Percentiles rank a stretch among this genome's conserved stretches.
phyloP scores from a whole-genome alignment of 2,888 invertebrate genomes.

The Hoplodrina ambigua region DNA sequence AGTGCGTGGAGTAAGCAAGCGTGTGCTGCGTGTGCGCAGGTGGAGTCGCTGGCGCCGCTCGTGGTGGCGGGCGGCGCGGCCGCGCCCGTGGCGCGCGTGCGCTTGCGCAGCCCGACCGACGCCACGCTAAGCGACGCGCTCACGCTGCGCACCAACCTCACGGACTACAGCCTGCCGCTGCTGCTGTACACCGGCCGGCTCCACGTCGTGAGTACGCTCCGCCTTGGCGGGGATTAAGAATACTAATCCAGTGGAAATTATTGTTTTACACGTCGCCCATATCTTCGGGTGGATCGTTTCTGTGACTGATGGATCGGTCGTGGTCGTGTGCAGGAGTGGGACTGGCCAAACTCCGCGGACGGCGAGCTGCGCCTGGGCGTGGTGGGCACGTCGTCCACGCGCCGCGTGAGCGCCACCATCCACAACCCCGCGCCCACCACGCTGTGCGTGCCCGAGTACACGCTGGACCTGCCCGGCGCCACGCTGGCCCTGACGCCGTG shows the following conservation, averaged over 20 bases:
- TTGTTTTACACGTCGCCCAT: too few species aligned
- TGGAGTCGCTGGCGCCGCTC: slow-evolving; percentile 67
- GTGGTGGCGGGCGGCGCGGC: slow-evolving; percentile 57
- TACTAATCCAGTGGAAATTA: neutral
- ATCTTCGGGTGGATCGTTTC: too few species aligned
- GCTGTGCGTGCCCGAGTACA: slow-evolving; percentile 70
- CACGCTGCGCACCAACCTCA: slow-evolving; percentile 86
- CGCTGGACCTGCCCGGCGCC: slow-evolving; percentile 68
- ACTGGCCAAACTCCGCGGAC: slow-evolving; percentile 74
- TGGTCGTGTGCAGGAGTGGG: slow-evolving; percentile 75
- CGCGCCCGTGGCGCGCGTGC: slow-evolving; percentile 58
- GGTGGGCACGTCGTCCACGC: slow-evolving; percentile 91
- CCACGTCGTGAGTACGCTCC: slow-evolving; percentile 70
- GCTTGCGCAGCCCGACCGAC: slow-evolving; percentile 35
- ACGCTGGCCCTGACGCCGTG: slow-evolving; percentile 58
- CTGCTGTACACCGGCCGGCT: slow-evolving; percentile 84
- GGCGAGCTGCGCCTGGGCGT: slow-evolving; percentile 91
- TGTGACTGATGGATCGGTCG: too few species aligned
- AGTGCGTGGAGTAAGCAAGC: neutral
- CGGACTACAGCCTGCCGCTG: slow-evolving; percentile 84
- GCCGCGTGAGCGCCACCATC: slow-evolving; percentile 91
- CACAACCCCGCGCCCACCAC: slow-evolving; percentile 76
- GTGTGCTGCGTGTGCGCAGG: slow-evolving; percentile 52
- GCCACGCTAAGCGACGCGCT: slow-evolving; percentile 61
- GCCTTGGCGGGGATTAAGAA: neutral